Percentiles rank a stretch among this genome's conserved stretches.
Evolutionary conservation across 2,888 invertebrate species (phyloP).

Genomic region (Maniola hyperantus): DNA sequence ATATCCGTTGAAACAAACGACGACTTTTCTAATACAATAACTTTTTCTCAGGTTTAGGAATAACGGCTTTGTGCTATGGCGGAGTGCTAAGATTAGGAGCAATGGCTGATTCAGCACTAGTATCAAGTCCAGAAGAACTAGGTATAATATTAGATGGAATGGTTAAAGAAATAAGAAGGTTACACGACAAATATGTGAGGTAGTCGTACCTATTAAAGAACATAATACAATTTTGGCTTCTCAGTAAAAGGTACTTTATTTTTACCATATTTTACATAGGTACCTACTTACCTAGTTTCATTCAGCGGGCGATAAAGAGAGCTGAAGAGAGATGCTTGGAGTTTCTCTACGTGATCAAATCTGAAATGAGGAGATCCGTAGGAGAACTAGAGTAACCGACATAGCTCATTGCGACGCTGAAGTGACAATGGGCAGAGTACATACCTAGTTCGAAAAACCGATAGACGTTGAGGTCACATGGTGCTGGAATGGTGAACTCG

Average conservation of each 20-base stretch:
- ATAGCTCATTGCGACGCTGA: too few species aligned
- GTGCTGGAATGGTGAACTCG: too few species aligned
- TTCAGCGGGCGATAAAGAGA: too few species aligned
- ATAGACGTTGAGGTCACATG: too few species aligned
- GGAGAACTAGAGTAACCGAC: too few species aligned
- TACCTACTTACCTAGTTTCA: not conserved
- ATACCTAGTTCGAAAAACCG: too few species aligned
- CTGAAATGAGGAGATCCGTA: too few species aligned
- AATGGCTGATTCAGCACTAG: slow-evolving; percentile 68
- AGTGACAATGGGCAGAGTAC: too few species aligned
- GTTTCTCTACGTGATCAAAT: too few species aligned
- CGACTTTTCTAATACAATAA: not conserved
- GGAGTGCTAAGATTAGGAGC: slow-evolving; percentile 72
- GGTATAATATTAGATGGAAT: slow-evolving; percentile 64
- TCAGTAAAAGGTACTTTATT: slow-evolving; percentile 56
- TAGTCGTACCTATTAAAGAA: slow-evolving; percentile 29
- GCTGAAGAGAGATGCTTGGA: too few species aligned
- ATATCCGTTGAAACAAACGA: too few species aligned
- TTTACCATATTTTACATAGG: not conserved
- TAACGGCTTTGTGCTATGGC: slow-evolving; percentile 75
- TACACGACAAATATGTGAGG: slow-evolving; percentile 50
- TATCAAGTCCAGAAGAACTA: slow-evolving; percentile 59
- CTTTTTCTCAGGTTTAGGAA: slow-evolving; percentile 64
- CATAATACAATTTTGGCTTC: slow-evolving; percentile 45
- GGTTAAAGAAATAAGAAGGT: slow-evolving; percentile 58